Conservation (phyloP, 2,888 invertebrate genomes). For the Helleia helle region DNA sequence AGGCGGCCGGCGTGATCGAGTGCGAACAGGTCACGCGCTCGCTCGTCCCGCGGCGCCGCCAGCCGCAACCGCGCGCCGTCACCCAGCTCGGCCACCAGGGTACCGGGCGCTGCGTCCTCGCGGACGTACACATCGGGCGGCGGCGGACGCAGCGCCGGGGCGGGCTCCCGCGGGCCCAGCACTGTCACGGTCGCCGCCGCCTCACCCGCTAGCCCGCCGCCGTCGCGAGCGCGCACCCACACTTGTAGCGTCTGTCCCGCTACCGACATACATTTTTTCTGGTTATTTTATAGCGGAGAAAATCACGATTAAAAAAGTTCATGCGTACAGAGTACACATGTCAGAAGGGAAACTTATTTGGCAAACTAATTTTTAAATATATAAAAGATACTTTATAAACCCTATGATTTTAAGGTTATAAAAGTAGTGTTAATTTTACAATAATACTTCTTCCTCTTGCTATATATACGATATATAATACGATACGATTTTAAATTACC, state of each 20-base stretch:
- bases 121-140: constrained; percentile 85
- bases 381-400: no score
- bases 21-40: constrained; percentile 61
- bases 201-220: constrained; percentile 86
- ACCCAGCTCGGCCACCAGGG: constrained; percentile 44
- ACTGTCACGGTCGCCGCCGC: constrained; percentile 88
- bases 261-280: constrained; percentile 34
- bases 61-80: constrained; percentile 18
- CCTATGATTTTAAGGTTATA: no score
- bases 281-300: no score
- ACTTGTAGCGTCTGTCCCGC: constrained; percentile 88
- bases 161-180: constrained; percentile 78
- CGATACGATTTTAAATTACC: no score
- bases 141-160: constrained; percentile 83
- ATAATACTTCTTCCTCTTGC: no score
- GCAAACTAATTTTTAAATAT: no score
- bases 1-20: constrained; percentile 83
- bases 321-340: no score
- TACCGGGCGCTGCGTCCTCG: constrained; percentile 77
- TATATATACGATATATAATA: no score
- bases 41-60: constrained; percentile 16
- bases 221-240: constrained; percentile 91
- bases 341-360: no score
- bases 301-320: no score
- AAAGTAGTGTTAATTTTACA: no score